Evolutionary conservation across 1,140 invertebrate genomes (phyloP).

Genomic region (Apis mellifera): DNA sequence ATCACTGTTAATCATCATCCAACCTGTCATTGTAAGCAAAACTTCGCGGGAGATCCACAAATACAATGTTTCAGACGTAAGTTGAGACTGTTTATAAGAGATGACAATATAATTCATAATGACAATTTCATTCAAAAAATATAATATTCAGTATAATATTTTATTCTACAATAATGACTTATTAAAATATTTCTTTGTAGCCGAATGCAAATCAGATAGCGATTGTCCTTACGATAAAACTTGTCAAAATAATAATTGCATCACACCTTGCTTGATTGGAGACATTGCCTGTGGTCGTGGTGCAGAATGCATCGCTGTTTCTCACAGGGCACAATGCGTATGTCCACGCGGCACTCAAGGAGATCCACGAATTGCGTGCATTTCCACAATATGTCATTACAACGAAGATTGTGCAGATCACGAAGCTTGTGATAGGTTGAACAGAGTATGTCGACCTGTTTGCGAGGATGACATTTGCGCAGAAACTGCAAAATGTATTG

Average conservation of each 20-base stretch:
- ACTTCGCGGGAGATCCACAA: constrained; percentile 93
- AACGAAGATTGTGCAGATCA: constrained; percentile 94
- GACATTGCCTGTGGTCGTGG: constrained; percentile 88
- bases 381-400: constrained; percentile 91
- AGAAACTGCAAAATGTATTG: constrained; percentile 87
- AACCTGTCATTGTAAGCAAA: constrained; percentile 90
- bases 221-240: constrained; percentile 94
- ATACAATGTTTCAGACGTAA: constrained; percentile 93
- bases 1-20: constrained; percentile 87
- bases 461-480: constrained; percentile 91
- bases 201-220: constrained; percentile 90
- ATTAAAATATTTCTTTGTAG: constrained; percentile 80
- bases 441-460: constrained; percentile 91
- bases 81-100: constrained; percentile 53
- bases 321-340: constrained; percentile 89
- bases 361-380: constrained; percentile 90
- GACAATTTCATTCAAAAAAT: too few relatives aligned
- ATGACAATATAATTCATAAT: too few relatives aligned
- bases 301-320: constrained; percentile 88
- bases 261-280: constrained; percentile 88
- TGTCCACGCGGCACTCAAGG: constrained; percentile 93
- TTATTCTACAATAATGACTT: too few relatives aligned
- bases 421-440: constrained; percentile 92
- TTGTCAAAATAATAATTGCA: constrained; percentile 89
- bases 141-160: too few relatives aligned